Percentiles rank a stretch among this genome's conserved stretches.
phyloP scores from a whole-genome alignment of 2,113 vertebrate genomes.

The Odobenus rosmarus region DNA sequence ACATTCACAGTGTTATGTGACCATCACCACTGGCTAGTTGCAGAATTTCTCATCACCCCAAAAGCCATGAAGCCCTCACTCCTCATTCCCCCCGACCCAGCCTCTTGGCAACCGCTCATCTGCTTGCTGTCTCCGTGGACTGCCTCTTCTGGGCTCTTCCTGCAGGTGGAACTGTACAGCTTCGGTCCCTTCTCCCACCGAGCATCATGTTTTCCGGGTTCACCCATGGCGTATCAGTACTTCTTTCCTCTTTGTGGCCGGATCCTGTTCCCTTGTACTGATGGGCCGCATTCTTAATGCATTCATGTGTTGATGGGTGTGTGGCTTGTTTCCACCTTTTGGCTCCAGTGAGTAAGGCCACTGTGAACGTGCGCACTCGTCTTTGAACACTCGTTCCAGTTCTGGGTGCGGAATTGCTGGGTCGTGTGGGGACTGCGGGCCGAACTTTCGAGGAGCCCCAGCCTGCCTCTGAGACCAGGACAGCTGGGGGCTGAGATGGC shows the following conservation, averaged over 20 bases:
- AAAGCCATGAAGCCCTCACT: too few relatives aligned
- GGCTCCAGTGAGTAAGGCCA: not conserved
- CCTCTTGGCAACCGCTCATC: not conserved
- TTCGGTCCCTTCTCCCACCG: too few relatives aligned
- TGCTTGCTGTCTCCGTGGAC: not conserved
- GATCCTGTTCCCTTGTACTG: too few relatives aligned
- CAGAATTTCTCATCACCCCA: not conserved
- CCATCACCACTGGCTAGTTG: not conserved
- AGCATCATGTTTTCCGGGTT: too few relatives aligned
- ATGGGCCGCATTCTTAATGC: not conserved
- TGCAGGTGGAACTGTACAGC: rapidly evolving
- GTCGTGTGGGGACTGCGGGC: rapidly evolving
- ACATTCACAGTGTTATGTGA: not conserved
- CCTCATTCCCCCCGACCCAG: rapidly evolving
- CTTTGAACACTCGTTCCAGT: not conserved
- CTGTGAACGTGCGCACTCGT: too few relatives aligned
- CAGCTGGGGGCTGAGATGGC: not conserved
- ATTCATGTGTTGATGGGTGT: not conserved
- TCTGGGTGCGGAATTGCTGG: not conserved
- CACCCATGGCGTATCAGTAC: rapidly evolving
- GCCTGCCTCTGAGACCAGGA: not conserved
- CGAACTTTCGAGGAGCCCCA: not conserved
- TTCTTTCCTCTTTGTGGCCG: not conserved
- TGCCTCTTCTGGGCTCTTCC: not conserved
- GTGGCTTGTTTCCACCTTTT: not conserved